Evolutionary conservation across 1,140 invertebrate genomes (phyloP).

Genomic region (Lamellibrachia luymesi): DNA sequence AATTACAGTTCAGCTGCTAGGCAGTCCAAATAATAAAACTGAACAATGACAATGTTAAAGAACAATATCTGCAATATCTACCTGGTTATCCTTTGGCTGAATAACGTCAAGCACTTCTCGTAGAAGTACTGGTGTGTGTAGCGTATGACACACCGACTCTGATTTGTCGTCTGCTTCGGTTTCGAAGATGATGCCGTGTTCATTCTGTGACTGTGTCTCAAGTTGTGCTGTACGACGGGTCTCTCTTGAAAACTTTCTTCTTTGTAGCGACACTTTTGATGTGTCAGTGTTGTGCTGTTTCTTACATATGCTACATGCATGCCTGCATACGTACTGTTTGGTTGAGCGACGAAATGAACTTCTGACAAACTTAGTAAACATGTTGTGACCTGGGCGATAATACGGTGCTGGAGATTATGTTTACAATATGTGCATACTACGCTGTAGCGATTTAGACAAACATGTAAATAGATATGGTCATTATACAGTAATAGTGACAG

Average conservation of each 20-base stretch:
- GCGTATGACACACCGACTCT: not conserved
- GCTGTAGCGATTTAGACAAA: not conserved
- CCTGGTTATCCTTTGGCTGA: not conserved
- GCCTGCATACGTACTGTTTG: not conserved
- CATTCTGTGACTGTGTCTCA: not conserved
- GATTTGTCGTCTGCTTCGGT: not conserved
- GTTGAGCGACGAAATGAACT: not conserved
- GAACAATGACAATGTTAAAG: no score
- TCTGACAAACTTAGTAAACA: not conserved
- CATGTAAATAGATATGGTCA: not conserved
- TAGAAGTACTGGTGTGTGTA: not conserved
- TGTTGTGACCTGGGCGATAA: not conserved
- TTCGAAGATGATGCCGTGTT: not conserved
- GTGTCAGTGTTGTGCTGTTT: not conserved
- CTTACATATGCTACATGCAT: not conserved
- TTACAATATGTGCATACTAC: not conserved
- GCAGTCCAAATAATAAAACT: no score
- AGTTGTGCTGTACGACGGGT: not conserved
- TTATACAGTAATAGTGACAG: not conserved
- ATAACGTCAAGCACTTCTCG: not conserved
- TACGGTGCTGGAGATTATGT: not conserved
- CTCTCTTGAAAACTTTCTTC: not conserved
- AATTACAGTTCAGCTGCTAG: no score
- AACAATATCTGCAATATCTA: not conserved
- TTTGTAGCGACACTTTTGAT: not conserved